A percentile compares a stretch with the other conserved stretches of the same genome.
Evolutionary conservation across 1,140 invertebrate species (phyloP).

Genomic region (Nomia melanderi): DNA sequence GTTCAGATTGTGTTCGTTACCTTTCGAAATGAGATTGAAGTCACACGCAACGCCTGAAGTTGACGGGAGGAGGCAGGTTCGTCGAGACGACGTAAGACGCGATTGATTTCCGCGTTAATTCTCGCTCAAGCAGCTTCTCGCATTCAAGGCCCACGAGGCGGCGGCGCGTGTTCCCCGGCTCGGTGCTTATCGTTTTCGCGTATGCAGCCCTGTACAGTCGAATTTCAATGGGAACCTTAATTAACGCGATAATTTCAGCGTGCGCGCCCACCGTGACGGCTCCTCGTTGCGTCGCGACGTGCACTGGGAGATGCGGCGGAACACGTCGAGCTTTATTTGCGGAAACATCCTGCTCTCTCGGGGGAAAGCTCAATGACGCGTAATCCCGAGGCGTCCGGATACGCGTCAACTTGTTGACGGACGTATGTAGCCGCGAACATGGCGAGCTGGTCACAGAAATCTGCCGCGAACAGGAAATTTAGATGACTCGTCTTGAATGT

Average conservation of each 20-base stretch:
- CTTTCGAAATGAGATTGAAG: too few relatives aligned
- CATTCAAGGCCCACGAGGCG: neutral
- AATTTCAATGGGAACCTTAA: constrained; percentile 62
- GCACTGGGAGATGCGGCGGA: neutral
- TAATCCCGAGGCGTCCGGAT: neutral
- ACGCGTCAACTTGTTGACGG: neutral
- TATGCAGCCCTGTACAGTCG: constrained; percentile 22
- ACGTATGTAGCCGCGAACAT: neutral
- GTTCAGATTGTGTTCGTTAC: too few relatives aligned
- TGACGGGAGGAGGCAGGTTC: too few relatives aligned
- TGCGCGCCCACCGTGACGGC: neutral
- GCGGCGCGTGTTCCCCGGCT: neutral
- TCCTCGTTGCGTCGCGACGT: constrained; percentile 8
- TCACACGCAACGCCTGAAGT: neutral
- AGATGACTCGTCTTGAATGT: too few relatives aligned
- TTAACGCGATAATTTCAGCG: constrained; percentile 64
- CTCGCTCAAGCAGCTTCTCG: neutral
- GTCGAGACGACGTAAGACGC: neutral
- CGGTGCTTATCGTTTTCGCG: neutral
- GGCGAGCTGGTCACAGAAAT: neutral
- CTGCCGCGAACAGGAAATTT: too few relatives aligned
- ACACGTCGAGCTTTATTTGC: neutral
- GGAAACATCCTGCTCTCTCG: neutral
- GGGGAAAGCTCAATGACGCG: neutral
- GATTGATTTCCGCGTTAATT: neutral